Evolutionary conservation across 2,888 invertebrate species (phyloP), one percentile per base, ranked within the genome.

Genomic region (Campaea margaritaria): DNA sequence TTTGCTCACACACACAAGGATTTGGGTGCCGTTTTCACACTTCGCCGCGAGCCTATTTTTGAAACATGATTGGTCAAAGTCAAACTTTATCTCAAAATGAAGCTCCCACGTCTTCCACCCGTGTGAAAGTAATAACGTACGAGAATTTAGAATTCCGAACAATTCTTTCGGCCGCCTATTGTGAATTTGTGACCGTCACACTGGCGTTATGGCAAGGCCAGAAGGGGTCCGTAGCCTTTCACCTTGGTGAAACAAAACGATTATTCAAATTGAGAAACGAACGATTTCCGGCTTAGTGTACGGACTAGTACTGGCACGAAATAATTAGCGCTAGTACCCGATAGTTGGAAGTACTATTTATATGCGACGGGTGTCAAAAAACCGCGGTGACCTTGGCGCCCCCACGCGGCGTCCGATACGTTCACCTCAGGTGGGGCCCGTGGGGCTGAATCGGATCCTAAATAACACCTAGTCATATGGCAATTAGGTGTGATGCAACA

Each of bases 361-460:
- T 86, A 83, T 81, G 75, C 79, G 85, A 83, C 82, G 62, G 64
- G 90, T 91, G 91, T 91, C 91, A 92, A 92, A 91, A 91, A 91
- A 89, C 91, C 83, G 81, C 79, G 72, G 79, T 83, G 91, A 90
- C 91, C 91, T 92, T 92, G 91, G 76, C 85, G 89, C 90, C 90
- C 87, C 89, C 90, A 84, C 90, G 83, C 89, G 89, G 87, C 77
- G 88, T 82, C 76, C 69, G 73, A 85, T 88, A 86, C 91, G 79
- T 91, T 91, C 91, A 91, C 91, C 91, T 91, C 89, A 85, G 87
- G 85, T 86, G 88, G 82, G 90, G 89, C 89, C 89, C 85, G 82
- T 73, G 80, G 82, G 86, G 85, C 74, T 74, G 66, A 64, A 68
- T 72, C 69, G 65, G 66, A 75, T 75, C 72, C 67, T 65, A 67